Evolutionary conservation across 2,888 invertebrate genomes (phyloP), one percentile per base, ranked within the genome.

Genomic region (Anthoptus insignis): DNA sequence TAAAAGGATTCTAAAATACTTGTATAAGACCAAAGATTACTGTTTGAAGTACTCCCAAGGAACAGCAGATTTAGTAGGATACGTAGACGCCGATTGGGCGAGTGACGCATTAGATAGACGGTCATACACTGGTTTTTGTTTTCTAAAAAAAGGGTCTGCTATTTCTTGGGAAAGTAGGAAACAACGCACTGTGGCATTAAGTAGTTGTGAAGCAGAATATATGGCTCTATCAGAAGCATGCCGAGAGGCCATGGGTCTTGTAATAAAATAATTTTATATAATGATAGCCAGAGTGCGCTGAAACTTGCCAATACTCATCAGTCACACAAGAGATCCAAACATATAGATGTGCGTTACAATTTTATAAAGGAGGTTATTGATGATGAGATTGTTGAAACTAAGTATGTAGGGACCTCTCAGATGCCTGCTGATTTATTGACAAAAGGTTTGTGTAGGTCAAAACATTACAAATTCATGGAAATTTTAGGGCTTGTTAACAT

Each of bases 121-220:
- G 2, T 70, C 67, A 1, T 68, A 67, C 54, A 67, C 66, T 13
- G 67, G 72, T 0, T 66, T 57, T 19, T 68, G 67, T 47, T 70
- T 72, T 59, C 27, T 16, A 1, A 19, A 65, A 49, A 60, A 47
- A 29, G 67, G 67, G 1, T 29, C 61, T 32, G 64, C 54, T 7
- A 61, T 72, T 21, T 68, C 66, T 11, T 68, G 65, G 64, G 42
- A 66, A 11, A 65, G 67, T 14, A 64, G 45, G 4, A 67, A 67
- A 14, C 66, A 64, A 34, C 14, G 54, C 6, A 66, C 64, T 0
- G 64, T 66, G 3, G 66, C 63, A 6, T 49, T 66, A 9, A 47
- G 47, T 16, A 53, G 58, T 13, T 47, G 47, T 34, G 66, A 66
- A 24, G 57, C 58, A 0, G 63, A 66, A 19, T 59, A 59, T 11